These are phyloP conservation scores for Liasis olivaceus DNA, from an alignment of 2,797 vertebrate species.

Conservation along the genomic window DNA sequence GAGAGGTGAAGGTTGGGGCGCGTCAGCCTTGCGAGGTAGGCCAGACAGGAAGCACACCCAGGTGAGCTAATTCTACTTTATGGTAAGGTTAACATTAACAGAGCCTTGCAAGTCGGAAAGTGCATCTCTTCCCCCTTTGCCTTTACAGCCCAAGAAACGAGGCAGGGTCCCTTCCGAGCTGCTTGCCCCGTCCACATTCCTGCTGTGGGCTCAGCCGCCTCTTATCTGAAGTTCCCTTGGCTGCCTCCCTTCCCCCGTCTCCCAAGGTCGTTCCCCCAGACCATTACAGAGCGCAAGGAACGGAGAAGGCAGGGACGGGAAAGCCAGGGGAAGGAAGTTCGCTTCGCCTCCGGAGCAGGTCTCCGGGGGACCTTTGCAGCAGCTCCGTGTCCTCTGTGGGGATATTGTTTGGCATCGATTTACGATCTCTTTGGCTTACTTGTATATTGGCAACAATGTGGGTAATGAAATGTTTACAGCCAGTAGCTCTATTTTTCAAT, in stretches of 20 bases:
- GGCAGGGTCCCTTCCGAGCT: background rate
- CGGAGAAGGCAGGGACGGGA: background rate
- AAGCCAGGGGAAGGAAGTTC: too few relatives aligned
- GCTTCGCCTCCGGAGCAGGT: too few relatives aligned
- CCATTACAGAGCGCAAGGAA: background rate
- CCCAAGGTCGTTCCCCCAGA: background rate
- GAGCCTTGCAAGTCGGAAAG: background rate
- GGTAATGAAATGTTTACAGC: conserved; percentile 35
- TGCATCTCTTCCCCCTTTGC: background rate
- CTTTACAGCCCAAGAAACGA: background rate
- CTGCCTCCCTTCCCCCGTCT: background rate
- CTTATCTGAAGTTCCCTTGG: background rate
- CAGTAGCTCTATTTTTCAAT: conserved; percentile 4
- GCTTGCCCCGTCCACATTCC: background rate
- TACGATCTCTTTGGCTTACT: background rate
- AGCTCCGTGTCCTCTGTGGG: background rate
- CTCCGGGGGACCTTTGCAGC: background rate
- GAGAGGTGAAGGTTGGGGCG: background rate
- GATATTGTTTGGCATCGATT: conserved; percentile 5
- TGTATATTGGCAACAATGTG: background rate
- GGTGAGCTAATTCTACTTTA: background rate
- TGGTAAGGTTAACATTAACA: background rate
- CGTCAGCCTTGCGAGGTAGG: background rate
- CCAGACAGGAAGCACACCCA: background rate
- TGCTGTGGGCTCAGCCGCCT: background rate